Evolutionary conservation across 2,888 invertebrate species (phyloP), one percentile per base, ranked within the genome.

Genomic region (Cremastobaeus sp.): DNA sequence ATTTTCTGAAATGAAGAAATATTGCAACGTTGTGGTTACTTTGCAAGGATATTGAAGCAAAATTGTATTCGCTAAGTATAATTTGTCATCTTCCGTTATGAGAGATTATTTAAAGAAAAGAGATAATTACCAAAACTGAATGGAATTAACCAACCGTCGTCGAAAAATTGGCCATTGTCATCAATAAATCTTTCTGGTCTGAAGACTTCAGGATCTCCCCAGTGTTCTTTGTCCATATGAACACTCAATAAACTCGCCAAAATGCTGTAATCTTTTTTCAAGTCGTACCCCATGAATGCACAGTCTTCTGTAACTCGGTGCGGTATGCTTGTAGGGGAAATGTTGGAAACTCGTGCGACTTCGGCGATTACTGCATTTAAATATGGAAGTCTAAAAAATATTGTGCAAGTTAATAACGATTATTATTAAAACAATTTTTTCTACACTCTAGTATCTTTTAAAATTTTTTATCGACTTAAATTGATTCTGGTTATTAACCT

Each of bases 351-450:
- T 30, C 96, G 89, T 1, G 95, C 88, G 0, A 93, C 90, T 88
- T 96, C 95, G 80, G 93, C 89, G 0, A 94, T 92, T 8, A 94
- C 89, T 0, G 94, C 94, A 82, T 94, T 94, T 73, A 93, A 91
- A 82, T 94, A 95, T 0, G 95, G 95, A 91, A 95, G 69, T 25
- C 76, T 76, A 11, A 3, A 65, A 43, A 21, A 18, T 18, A 32
- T 14, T 32, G 9, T n/a, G n/a, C n/a, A n/a, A n/a, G n/a, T n/a
- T n/a, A n/a, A n/a, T n/a, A n/a, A n/a, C n/a, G n/a, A n/a, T n/a
- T n/a, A n/a, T n/a, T n/a, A n/a, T n/a, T n/a, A n/a, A n/a, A n/a
- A n/a, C n/a, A n/a, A n/a, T n/a, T n/a, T n/a, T n/a, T n/a, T n/a
- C n/a, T n/a, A n/a, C n/a, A n/a, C n/a, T n/a, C n/a, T n/a, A n/a